Evolutionary conservation across 2,797 vertebrate genomes (phyloP).

Genomic region (Enteromius viviparus): DNA sequence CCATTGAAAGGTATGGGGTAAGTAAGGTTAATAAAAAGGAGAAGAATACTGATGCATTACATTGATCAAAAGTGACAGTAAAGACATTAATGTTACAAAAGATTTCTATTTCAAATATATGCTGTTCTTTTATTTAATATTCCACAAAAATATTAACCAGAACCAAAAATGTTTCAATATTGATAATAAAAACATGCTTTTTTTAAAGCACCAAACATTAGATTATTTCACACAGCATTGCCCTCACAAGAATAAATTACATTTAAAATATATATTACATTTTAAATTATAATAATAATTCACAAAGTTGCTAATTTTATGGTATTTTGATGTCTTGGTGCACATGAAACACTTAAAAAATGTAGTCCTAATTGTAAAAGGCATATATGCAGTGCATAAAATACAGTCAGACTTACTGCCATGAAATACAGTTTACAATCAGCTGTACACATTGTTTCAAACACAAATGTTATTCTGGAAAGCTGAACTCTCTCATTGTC

Average conservation of each 20-base stretch:
- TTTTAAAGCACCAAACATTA: not conserved
- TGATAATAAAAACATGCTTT: not conserved
- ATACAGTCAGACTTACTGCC: conserved; percentile 77
- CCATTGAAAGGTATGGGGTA: not conserved
- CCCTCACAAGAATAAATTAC: not conserved
- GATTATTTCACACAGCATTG: not conserved
- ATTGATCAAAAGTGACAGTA: not conserved
- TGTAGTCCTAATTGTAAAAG: not conserved
- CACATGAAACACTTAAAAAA: not conserved
- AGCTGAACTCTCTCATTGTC: conserved; percentile 81
- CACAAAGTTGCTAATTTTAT: not conserved
- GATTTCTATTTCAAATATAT: not conserved
- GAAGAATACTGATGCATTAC: not conserved
- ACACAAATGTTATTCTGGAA: conserved; percentile 90
- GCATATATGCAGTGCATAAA: not conserved
- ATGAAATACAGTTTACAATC: conserved; percentile 89
- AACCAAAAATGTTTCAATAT: not conserved
- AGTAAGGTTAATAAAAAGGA: not conserved
- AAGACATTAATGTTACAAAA: not conserved
- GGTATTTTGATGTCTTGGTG: not conserved
- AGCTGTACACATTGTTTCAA: conserved; percentile 86
- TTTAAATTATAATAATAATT: not conserved
- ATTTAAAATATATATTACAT: not conserved
- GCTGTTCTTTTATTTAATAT: not conserved
- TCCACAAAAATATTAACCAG: not conserved